Conservation (phyloP, 2,888 invertebrate species). For the Leptopilina myrica region DNA sequence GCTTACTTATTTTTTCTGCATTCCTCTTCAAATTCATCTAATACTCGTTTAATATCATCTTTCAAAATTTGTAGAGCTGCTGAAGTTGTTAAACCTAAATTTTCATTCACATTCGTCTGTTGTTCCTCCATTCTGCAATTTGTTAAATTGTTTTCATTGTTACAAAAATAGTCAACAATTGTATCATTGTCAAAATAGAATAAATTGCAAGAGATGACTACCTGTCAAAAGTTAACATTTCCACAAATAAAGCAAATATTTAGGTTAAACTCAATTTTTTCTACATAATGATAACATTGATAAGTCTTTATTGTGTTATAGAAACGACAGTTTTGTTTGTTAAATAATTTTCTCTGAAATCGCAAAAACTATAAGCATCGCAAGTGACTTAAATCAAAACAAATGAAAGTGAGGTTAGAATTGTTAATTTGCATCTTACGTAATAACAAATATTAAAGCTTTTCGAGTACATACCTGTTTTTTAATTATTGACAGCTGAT, state of each 20-base stretch:
- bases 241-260: too few relatives aligned
- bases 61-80: slow-evolving; percentile 84
- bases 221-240: too few relatives aligned
- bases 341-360: background rate
- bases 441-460: slow-evolving; percentile 25
- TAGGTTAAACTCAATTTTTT: too few relatives aligned
- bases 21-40: slow-evolving; percentile 82
- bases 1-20: slow-evolving; percentile 79
- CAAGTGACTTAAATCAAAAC: slow-evolving; percentile 12
- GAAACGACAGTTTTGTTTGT: too few relatives aligned
- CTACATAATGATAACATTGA: too few relatives aligned
- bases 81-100: slow-evolving; percentile 81
- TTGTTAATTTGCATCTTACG: slow-evolving; percentile 8
- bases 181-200: too few relatives aligned
- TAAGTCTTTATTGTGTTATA: too few relatives aligned
- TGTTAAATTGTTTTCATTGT: background rate
- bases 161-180: too few relatives aligned
- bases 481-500: slow-evolving; percentile 31
- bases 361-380: too few relatives aligned
- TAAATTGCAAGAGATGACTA: too few relatives aligned
- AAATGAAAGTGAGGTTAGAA: slow-evolving; percentile 34
- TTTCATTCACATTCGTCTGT: slow-evolving; percentile 53
- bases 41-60: slow-evolving; percentile 83
- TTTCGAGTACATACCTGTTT: slow-evolving; percentile 7
- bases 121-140: slow-evolving; percentile 62